Conservation (phyloP, 1,140 invertebrate species). For the Proales similis region DNA sequence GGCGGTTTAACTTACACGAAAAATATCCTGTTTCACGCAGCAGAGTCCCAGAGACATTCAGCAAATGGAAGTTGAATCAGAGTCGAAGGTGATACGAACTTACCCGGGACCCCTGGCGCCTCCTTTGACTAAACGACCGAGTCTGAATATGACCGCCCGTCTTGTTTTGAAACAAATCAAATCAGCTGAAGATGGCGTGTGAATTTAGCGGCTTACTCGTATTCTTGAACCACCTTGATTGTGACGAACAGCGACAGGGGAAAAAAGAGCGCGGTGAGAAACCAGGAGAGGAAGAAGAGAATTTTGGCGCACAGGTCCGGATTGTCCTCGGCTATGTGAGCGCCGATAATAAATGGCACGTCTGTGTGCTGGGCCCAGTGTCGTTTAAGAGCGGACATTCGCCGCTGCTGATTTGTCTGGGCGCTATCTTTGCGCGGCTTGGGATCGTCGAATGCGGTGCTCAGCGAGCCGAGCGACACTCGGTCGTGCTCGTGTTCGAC, state of each 20-base stretch:
- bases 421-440: not conserved
- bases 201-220: constrained; percentile 4
- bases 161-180: not conserved
- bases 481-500: constrained; percentile 16
- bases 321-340: constrained; percentile 11
- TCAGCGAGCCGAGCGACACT: constrained; percentile 4
- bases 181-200: not conserved
- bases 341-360: constrained; percentile 35
- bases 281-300: constrained; percentile 14
- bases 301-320: constrained; percentile 9
- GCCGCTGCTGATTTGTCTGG: not conserved
- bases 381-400: constrained; percentile 2
- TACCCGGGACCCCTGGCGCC: constrained; percentile 39
- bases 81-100: not conserved
- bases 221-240: constrained; percentile 38
- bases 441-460: not conserved
- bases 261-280: constrained; percentile 33
- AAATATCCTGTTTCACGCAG: not conserved
- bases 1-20: too few species aligned
- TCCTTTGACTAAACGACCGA: constrained; percentile 32
- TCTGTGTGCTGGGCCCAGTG: constrained; percentile 28
- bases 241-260: constrained; percentile 23
- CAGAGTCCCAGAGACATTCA: constrained; percentile 1
- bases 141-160: constrained; percentile 38
- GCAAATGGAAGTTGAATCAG: not conserved